phyloP scores from a whole-genome alignment of 2,888 invertebrate species.

The Drosophila pegasa region DNA sequence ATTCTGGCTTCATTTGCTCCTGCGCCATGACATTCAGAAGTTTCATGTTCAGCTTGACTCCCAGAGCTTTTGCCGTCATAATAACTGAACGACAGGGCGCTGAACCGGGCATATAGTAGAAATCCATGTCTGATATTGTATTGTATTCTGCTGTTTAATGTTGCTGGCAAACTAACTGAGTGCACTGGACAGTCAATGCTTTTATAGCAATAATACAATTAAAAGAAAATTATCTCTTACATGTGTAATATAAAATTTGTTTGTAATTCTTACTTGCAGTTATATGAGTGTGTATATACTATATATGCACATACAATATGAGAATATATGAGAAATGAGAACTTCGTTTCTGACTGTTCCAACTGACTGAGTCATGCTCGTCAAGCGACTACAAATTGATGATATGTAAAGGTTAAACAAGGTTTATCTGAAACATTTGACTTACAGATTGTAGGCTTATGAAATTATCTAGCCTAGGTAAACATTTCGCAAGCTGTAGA shows the following conservation, averaged over 20 bases:
- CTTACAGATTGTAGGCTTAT: neutral
- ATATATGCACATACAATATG: neutral
- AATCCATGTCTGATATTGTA: slow-evolving; percentile 44
- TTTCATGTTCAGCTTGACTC: slow-evolving; percentile 88
- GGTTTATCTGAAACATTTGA: neutral
- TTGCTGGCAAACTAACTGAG: slow-evolving; percentile 2
- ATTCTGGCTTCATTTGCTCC: slow-evolving; percentile 89
- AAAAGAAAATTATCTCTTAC: neutral
- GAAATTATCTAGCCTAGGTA: neutral
- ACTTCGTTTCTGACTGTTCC: neutral
- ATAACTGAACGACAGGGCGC: slow-evolving; percentile 88
- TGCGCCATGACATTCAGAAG: slow-evolving; percentile 86
- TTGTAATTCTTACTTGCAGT: slow-evolving; percentile 1
- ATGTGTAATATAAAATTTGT: neutral
- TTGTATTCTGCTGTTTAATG: slow-evolving; percentile 5
- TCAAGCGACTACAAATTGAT: neutral
- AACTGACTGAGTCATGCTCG: neutral
- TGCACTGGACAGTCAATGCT: neutral
- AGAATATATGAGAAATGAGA: neutral
- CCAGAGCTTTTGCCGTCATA: slow-evolving; percentile 88
- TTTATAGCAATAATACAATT: slow-evolving; percentile 27
- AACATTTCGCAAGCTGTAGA: neutral
- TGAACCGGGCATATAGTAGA: slow-evolving; percentile 81
- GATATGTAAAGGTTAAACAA: neutral
- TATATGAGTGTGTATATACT: neutral